Base-by-base conservation (phyloP, 2,888 invertebrate genomes). In the Lysandra coridon region DNA sequence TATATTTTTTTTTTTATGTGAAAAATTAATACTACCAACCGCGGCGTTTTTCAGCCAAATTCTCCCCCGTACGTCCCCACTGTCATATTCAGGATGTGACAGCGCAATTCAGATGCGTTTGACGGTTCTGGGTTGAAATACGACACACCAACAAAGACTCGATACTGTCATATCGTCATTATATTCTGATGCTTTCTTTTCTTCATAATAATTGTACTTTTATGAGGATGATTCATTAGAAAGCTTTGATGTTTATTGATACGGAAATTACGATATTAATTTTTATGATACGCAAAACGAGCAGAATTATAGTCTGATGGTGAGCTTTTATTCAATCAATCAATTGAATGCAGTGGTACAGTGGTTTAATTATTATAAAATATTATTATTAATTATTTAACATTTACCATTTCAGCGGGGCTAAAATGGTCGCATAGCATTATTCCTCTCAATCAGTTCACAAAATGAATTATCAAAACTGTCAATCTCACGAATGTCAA, bases 51-150 rank as follows among this genome's bases (percentile, higher is more conserved):
- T 0, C 7, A 0, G 5, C 80, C 85, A 60, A 85, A 79, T 78
- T 53, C 40, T 0, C 7, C 0, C 6, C 80, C 85, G 85, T 88
- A 73, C 84, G 84, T 86, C 82, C 78, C 40, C 82, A 79, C 44
- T 85, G 85, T 83, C 85, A 88, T 88, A 88, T 88, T 86, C 88
- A 86, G 86, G 85, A 88, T 89, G 89, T 92, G 92, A 91, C 90
- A 89, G 87, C 88, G 90, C 89, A 87, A 83, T 92, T 91, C 89
- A 82, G 86, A 84, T 85, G 84, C 87, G 86, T 88, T 86, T 87
- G 88, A 87, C 86, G 85, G 84, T 87, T 86, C 84, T 86, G 85
- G 86, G 85, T 86, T 85, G 89, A 88, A 88, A 90, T 37, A 14
- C 49, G 75, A 49, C 75, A 23, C 49, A 7, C 1, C 17, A 76